These are phyloP conservation scores for Stomatorhinus ivindoensis DNA, from an alignment of 2,113 vertebrate genomes.

Conservation along the genomic window DNA sequence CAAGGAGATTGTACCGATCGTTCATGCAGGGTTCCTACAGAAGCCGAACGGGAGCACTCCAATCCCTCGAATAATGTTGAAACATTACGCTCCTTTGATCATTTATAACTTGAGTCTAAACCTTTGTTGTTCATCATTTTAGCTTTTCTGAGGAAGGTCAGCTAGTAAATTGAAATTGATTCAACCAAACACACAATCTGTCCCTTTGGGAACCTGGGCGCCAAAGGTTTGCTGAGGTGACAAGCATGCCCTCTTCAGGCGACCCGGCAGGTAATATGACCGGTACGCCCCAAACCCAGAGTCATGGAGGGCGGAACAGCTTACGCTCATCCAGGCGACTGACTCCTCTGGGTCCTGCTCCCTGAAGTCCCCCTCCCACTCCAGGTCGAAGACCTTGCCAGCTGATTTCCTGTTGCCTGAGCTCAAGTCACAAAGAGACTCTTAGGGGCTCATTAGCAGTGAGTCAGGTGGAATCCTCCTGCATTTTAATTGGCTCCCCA, in stretches of 20 bases:
- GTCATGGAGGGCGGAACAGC: neutral
- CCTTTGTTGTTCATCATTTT: neutral
- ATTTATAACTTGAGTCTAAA: neutral
- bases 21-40: neutral
- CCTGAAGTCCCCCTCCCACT: neutral
- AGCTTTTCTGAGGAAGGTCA: neutral
- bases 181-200: neutral
- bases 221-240: neutral
- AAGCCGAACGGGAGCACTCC: neutral
- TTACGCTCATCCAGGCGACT: neutral
- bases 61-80: neutral
- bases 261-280: neutral
- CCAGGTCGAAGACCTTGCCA: slow-evolving; percentile 24
- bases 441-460: slow-evolving; percentile 50
- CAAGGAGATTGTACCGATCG: neutral
- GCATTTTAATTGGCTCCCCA: slow-evolving; percentile 48
- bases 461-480: slow-evolving; percentile 44
- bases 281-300: neutral
- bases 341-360: neutral
- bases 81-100: neutral
- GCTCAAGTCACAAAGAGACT: slow-evolving; percentile 34
- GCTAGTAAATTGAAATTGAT: neutral
- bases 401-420: slow-evolving; percentile 26
- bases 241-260: neutral
- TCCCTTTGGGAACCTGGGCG: neutral